Evolutionary conservation across 2,113 vertebrate genomes (phyloP).

Genomic region (Mus musculus): GRCm39 chr3:148553501-148554000

Average conservation of each 20-base stretch:
- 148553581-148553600: constrained; percentile 73
- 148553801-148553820: constrained; percentile 87
- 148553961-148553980: constrained; percentile 86
- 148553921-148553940: constrained; percentile 90
- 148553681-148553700: constrained; percentile 93
- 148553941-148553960: constrained; percentile 88
- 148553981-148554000: constrained; percentile 87
- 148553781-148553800: constrained; percentile 84
- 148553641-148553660: constrained; percentile 79
- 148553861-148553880: constrained; percentile 88
- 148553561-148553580: constrained; percentile 70
- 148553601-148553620: not conserved
- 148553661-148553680: constrained; percentile 83
- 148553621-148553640: constrained; percentile 55
- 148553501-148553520: constrained; percentile 82
- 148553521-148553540: constrained; percentile 80
- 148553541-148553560: constrained; percentile 82
- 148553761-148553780: constrained; percentile 86
- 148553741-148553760: constrained; percentile 90
- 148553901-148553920: constrained; percentile 85
- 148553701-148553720: constrained; percentile 91
- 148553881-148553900: constrained; percentile 89
- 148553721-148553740: constrained; percentile 84
- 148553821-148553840: constrained; percentile 84
- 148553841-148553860: constrained; percentile 86